Percentiles rank a stretch among this genome's conserved stretches.
phyloP scores from a whole-genome alignment of 2,113 vertebrate genomes.

The Electrona antarctica region DNA sequence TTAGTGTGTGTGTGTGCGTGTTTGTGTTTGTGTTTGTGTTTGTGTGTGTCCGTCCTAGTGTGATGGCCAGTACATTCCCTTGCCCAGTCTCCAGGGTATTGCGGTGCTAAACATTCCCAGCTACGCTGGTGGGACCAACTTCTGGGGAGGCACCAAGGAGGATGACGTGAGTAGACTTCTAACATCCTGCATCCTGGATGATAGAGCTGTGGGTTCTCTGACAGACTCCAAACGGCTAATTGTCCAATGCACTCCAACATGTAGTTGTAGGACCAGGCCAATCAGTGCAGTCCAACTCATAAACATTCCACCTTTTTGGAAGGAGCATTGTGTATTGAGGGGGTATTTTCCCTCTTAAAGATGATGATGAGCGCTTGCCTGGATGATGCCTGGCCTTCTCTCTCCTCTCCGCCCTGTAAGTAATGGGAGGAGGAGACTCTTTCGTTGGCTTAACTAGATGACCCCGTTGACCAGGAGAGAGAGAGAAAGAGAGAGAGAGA shows the following conservation, averaged over 20 bases:
- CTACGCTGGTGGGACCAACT: constrained; percentile 97
- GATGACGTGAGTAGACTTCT: constrained; percentile 90
- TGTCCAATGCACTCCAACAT: not conserved
- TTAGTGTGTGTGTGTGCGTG: not conserved
- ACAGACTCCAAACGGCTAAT: no score
- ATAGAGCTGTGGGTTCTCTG: not conserved
- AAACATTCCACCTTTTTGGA: no score
- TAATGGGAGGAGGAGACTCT: not conserved
- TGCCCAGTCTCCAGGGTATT: constrained; percentile 97
- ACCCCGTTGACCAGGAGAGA: constrained; percentile 20
- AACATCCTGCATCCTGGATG: not conserved
- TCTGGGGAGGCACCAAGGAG: constrained; percentile 99
- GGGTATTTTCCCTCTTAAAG: not conserved
- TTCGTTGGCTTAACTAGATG: constrained; percentile 17
- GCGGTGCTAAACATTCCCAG: constrained; percentile 97
- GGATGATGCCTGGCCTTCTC: not conserved
- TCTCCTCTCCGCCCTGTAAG: not conserved
- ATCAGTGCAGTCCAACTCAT: not conserved
- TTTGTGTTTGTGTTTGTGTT: constrained; percentile 1
- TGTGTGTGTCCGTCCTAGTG: constrained; percentile 80
- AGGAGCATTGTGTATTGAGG: no score
- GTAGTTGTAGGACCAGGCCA: not conserved
- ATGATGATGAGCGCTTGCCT: not conserved
- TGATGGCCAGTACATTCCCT: constrained; percentile 97
- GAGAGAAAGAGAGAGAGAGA: constrained; percentile 21